A percentile compares a stretch with the other conserved stretches of the same genome.
Evolutionary conservation across 2,888 invertebrate genomes (phyloP).

Genomic region (Eumerus sabulonum): DNA sequence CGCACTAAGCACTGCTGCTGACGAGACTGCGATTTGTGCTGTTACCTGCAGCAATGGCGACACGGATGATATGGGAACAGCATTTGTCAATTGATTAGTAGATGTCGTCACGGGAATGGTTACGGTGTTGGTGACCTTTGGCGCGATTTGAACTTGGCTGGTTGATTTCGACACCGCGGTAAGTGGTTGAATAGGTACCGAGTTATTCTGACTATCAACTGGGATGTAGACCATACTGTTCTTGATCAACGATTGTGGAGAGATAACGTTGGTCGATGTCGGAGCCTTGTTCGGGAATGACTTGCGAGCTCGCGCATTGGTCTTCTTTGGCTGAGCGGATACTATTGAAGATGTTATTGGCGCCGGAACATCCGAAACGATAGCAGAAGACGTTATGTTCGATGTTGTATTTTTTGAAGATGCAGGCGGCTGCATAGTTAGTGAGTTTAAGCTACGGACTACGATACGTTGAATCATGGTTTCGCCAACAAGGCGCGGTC

Average conservation of each 20-base stretch:
- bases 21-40: conserved; percentile 16
- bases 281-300: conserved; percentile 51
- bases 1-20: conserved; percentile 5
- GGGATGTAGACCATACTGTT: conserved; percentile 78
- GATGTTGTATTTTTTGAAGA: conserved; percentile 40
- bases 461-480: conserved; percentile 75
- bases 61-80: conserved; percentile 13
- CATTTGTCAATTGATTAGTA: neutral
- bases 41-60: conserved; percentile 6
- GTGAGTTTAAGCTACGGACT: conserved; percentile 59
- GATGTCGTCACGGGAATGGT: conserved; percentile 15
- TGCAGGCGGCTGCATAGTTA: conserved; percentile 37
- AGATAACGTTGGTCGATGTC: conserved; percentile 46
- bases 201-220: conserved; percentile 70
- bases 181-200: conserved; percentile 74
- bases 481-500: conserved; percentile 74
- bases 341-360: neutral
- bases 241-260: conserved; percentile 70
- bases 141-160: conserved; percentile 9
- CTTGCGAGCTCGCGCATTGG: conserved; percentile 51
- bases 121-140: conserved; percentile 30
- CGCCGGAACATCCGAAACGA: conserved; percentile 14
- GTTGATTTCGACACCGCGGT: conserved; percentile 74
- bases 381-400: neutral
- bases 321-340: conserved; percentile 32